Percentiles rank a stretch among this genome's conserved stretches.
Conservation (phyloP, 2,888 invertebrate species). For the Stratiomys singularior region DNA sequence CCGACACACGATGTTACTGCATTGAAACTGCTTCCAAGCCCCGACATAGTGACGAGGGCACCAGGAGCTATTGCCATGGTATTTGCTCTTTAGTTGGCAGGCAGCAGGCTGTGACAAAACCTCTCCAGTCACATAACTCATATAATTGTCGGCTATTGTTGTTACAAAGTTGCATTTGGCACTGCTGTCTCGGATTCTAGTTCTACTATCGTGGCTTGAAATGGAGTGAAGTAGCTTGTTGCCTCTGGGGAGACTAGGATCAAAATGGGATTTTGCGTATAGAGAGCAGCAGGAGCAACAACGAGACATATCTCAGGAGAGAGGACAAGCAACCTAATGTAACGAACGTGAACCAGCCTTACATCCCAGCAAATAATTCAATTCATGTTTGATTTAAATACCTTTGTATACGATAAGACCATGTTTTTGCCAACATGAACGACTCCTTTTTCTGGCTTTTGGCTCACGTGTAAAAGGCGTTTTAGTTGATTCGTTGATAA, state of each 20-base stretch:
- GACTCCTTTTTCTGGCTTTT: not conserved
- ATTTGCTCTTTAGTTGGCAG: not conserved
- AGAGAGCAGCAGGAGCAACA: too few relatives aligned
- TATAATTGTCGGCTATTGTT: conserved; percentile 36
- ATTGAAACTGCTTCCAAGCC: not conserved
- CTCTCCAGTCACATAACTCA: conserved; percentile 32
- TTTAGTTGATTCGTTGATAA: not conserved
- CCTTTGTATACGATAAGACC: not conserved
- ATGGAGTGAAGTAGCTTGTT: too few relatives aligned
- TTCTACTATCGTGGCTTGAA: not conserved
- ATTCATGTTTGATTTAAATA: conserved; percentile 3
- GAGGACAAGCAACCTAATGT: not conserved
- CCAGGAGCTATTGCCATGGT: not conserved
- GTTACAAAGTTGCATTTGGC: not conserved
- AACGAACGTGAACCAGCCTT: not conserved
- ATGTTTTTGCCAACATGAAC: not conserved
- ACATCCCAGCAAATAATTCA: conserved; percentile 2
- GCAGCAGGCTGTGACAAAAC: not conserved
- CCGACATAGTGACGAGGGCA: not conserved
- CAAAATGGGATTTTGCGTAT: too few relatives aligned
- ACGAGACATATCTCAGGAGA: not conserved
- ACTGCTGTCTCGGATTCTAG: not conserved
- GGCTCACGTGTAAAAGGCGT: too few relatives aligned
- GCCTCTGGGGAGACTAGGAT: too few relatives aligned
- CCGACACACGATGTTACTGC: not conserved